Evolutionary conservation across 2,888 invertebrate genomes (phyloP), one percentile per base, ranked within the genome.

Genomic region (Lissonota sp.): DNA sequence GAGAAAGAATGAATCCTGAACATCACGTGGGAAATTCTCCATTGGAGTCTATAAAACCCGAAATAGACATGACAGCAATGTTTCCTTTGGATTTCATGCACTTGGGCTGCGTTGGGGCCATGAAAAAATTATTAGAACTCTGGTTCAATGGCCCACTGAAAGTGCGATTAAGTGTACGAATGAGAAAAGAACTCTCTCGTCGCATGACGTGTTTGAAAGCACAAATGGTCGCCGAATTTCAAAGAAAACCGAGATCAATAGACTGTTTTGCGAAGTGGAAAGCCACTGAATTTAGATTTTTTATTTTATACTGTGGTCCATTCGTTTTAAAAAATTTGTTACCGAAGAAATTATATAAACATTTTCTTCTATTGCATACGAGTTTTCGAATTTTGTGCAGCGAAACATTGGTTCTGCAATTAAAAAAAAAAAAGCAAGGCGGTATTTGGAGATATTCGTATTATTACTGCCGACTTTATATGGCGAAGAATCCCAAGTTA

Each of bases 31-130:
- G 69, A 26, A 63, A 53, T 63, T 76, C 76, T 16, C 63, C 76
- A 14, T 53, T 76, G n/a, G 55, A 69, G 46, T 5, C 26, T n/a
- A 77, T 77, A 44, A n/a, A 16, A 26, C 76, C 40, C 4, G 39
- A 55, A 2, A 57, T 70, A 4, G 63, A 76, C 8, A 76, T 70
- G 63, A 55, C 8, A 0, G 12, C 70, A 12, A 70, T 70, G 6
- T 70, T 76, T 62, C 46, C 63, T 10, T 39, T 77, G 16, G 74
- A 75, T 66, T 74, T 60, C n/a, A 75, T 70, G 79, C 73, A 79
- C 40, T 14, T 80, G 10, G 51, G 12, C 16, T 75, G 67, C 51
- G 40, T 60, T 37, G 66, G 75, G 8, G 75, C 6, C 6, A 75
- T 40, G 46, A 58, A 69, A 66, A 69, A 69, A 58, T 10, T 67